Evolutionary conservation across 2,888 invertebrate genomes (phyloP), one percentile per base, ranked within the genome.

Genomic region (Chymomyza procnemis): DNA sequence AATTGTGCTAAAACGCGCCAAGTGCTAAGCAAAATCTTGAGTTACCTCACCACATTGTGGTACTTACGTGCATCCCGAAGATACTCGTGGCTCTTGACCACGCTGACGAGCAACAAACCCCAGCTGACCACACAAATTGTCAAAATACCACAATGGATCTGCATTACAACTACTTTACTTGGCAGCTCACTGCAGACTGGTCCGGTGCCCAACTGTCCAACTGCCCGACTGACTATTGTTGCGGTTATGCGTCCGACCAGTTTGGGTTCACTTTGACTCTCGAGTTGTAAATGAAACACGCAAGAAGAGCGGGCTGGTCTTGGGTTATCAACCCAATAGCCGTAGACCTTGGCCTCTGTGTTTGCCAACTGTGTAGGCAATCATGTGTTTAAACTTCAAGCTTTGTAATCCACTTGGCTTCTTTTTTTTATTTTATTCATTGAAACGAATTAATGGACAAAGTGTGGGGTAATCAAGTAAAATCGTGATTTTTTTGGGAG

Each of bases 11-110:
- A 6, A 72, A 4, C 1, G 6, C 22, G 16, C 4, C 0, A 18
- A 50, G 18, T 14, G 18, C 16, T 16, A 1, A 19, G 12, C 14
- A 60, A 30, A 41, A 60, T 8, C 21, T 9, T 60, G 9, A 21
- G 34, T 3, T 12, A 41, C 34, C 12, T 41, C 6, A 56, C 18
- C 41, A 60, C n/a, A 50, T 6, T 41, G 34, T 14, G 22, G 34
- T 30, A 65, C 74, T 30, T 57, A 80, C 81, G 80, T 60, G 64
- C 66, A 2, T 78, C 74, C 50, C 69, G 64, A 14, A 80, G 69
- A 62, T 71, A 76, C 55, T 72, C 50, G n/a, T 78, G 74, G 0
- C 58, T 48, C 47, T 64, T 63, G 47, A 59, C 65, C 14, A 18
- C 50, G 34, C 41, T 16, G 26, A 26, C 16, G 16, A 62, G 30